phyloP scores from a whole-genome alignment of 2,797 vertebrate genomes.

The Liparis tanakae region DNA sequence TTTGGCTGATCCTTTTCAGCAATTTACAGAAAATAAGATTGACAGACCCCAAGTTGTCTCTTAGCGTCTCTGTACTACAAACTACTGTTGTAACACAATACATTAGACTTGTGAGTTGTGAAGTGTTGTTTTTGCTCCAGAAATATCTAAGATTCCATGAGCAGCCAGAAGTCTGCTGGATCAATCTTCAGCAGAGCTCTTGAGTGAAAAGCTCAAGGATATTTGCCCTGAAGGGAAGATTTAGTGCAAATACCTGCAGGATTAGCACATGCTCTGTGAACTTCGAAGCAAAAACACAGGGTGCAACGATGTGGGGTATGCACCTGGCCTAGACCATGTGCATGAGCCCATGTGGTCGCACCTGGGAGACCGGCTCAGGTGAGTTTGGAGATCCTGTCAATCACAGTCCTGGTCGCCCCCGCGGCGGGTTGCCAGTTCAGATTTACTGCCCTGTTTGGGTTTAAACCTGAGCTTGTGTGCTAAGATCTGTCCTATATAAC shows the following conservation, averaged over 20 bases:
- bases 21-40: not conserved
- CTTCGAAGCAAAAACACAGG: conserved; percentile 34
- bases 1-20: not conserved
- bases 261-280: conserved; percentile 55
- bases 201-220: conserved; percentile 52
- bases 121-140: conserved; percentile 10
- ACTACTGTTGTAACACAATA: not conserved
- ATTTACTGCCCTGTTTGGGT: conserved; percentile 52
- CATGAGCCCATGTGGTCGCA: conserved; percentile 40
- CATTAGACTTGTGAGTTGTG: not conserved
- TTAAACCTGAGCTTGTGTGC: conserved; percentile 49
- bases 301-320: conserved; percentile 49
- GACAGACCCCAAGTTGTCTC: not conserved
- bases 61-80: not conserved
- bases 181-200: conserved; percentile 18
- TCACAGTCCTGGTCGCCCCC: conserved; percentile 34
- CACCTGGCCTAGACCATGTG: conserved; percentile 44
- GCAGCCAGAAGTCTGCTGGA: conserved; percentile 8
- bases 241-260: conserved; percentile 61
- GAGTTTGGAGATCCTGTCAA: conserved; percentile 53
- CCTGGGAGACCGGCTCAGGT: conserved; percentile 57
- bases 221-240: conserved; percentile 49
- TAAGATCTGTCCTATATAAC: conserved; percentile 66
- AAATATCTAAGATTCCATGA: conserved; percentile 22
- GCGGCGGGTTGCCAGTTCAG: conserved; percentile 37